phyloP scores from a whole-genome alignment of 2,113 vertebrate species.

The Copsychus sechellarum region DNA sequence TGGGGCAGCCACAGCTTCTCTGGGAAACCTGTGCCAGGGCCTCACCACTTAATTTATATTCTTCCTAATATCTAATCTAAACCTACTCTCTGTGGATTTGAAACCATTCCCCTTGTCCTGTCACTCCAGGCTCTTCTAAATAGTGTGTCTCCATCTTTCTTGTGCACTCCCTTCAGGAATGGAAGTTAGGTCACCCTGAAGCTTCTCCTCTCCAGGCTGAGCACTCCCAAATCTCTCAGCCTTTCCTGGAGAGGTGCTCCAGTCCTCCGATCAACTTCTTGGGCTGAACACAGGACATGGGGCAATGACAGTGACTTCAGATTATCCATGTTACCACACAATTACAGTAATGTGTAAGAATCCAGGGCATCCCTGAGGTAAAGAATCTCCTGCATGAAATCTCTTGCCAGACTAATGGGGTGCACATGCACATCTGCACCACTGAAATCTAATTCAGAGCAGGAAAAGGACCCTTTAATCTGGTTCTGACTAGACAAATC shows the following conservation, averaged over 20 bases:
- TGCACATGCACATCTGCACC: neutral
- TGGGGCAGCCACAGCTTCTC: neutral
- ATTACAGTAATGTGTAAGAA: neutral
- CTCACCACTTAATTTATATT: neutral
- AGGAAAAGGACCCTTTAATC: neutral
- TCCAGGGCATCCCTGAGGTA: neutral
- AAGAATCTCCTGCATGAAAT: neutral
- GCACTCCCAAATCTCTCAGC: neutral
- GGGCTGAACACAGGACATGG: neutral
- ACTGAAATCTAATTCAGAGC: constrained; percentile 17
- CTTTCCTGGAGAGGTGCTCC: neutral
- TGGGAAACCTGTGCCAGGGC: neutral
- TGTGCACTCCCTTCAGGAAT: neutral
- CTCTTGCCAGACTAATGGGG: neutral
- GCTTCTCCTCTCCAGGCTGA: neutral
- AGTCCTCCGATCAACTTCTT: neutral
- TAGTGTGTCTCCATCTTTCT: neutral
- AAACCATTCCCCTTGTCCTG: neutral
- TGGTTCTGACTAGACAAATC: neutral
- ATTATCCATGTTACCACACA: neutral
- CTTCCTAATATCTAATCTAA: neutral
- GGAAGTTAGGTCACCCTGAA: neutral
- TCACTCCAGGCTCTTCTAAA: neutral
- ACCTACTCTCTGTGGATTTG: neutral
- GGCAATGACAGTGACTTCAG: neutral